phyloP scores from a whole-genome alignment of 2,888 invertebrate genomes.

The Cybosia mesomella region DNA sequence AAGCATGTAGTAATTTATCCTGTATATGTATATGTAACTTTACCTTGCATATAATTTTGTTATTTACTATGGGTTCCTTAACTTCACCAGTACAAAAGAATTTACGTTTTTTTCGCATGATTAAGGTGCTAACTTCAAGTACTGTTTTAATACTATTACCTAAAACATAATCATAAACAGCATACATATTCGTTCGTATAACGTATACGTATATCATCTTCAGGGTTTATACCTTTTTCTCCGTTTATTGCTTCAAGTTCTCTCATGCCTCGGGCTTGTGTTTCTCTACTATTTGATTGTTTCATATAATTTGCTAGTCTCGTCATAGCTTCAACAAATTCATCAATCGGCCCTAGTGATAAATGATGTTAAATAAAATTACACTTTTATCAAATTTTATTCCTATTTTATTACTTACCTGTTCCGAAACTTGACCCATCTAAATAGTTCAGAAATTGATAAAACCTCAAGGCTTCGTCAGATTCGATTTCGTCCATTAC shows the following conservation, averaged over 20 bases:
- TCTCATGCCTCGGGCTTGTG: constrained; percentile 80
- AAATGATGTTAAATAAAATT: background rate
- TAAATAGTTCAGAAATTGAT: constrained; percentile 82
- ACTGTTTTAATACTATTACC: constrained; percentile 83
- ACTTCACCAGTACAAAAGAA: constrained; percentile 83
- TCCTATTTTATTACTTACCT: constrained; percentile 56
- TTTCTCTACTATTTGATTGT: constrained; percentile 79
- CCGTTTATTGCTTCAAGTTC: constrained; percentile 83
- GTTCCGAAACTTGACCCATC: constrained; percentile 84
- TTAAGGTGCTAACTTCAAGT: constrained; percentile 78
- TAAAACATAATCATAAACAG: constrained; percentile 33
- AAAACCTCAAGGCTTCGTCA: constrained; percentile 81
- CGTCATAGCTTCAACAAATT: constrained; percentile 81
- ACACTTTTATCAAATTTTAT: background rate
- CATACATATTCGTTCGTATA: background rate
- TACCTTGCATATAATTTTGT: constrained; percentile 84
- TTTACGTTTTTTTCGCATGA: constrained; percentile 82
- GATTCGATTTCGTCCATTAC: constrained; percentile 85
- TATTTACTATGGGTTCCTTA: constrained; percentile 82
- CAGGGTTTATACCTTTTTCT: constrained; percentile 69
- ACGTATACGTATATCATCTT: background rate
- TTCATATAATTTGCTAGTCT: constrained; percentile 78
- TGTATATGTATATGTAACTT: no score
- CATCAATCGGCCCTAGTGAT: constrained; percentile 76
- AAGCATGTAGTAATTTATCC: no score